phyloP scores from a whole-genome alignment of 2,888 invertebrate species.

The Pomacea canaliculata region DNA sequence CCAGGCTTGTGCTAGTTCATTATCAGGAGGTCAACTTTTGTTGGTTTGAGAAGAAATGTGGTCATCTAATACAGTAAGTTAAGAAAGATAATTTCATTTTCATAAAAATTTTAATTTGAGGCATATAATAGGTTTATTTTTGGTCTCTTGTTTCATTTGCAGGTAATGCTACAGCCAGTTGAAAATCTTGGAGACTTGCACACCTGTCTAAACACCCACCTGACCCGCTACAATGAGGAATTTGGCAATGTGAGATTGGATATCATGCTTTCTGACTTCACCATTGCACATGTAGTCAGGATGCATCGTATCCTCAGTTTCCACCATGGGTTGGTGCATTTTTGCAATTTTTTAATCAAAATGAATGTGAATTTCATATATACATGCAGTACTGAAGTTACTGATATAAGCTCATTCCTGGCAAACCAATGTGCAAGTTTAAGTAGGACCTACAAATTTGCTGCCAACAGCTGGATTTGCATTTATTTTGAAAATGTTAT shows the following conservation, averaged over 20 bases:
- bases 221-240: conserved; percentile 68
- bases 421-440: too few relatives aligned
- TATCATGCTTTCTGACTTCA: conserved; percentile 67
- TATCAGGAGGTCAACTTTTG: too few relatives aligned
- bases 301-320: conserved; percentile 68
- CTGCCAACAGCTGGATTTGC: too few relatives aligned
- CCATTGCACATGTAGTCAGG: conserved; percentile 64
- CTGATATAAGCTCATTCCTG: background rate
- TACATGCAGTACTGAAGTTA: too few relatives aligned
- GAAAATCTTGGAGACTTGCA: conserved; percentile 61
- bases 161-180: conserved; percentile 65
- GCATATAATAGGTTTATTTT: background rate
- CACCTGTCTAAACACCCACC: conserved; percentile 64
- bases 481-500: too few relatives aligned
- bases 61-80: too few relatives aligned
- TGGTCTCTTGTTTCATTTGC: background rate
- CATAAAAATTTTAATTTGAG: too few relatives aligned
- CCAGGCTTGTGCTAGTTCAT: too few relatives aligned
- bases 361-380: background rate
- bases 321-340: conserved; percentile 63
- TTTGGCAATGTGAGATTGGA: conserved; percentile 66
- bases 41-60: too few relatives aligned
- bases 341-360: background rate
- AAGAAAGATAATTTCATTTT: too few relatives aligned
- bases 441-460: too few relatives aligned